Conservation (phyloP, 1,140 invertebrate species). For the Eufriesea mexicana region DNA sequence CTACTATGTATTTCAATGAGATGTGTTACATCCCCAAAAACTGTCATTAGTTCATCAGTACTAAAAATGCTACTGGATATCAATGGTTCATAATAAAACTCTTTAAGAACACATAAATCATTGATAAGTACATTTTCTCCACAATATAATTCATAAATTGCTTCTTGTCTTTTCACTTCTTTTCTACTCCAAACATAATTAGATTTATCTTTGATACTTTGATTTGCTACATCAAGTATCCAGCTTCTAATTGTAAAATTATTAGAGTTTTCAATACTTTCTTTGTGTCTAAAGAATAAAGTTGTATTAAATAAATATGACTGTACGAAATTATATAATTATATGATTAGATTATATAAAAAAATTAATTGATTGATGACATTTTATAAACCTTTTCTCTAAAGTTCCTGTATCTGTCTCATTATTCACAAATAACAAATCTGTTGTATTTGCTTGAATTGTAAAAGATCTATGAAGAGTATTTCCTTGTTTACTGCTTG, state of each 20-base stretch:
- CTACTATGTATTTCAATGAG: constrained; percentile 79
- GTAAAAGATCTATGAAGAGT: constrained; percentile 73
- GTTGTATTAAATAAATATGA: not conserved
- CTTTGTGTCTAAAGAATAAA: constrained; percentile 42
- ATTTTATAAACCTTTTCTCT: constrained; percentile 63
- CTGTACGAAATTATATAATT: not conserved
- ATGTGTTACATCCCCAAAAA: constrained; percentile 80
- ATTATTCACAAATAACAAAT: constrained; percentile 71
- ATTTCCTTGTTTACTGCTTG: constrained; percentile 65
- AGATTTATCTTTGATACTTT: constrained; percentile 50
- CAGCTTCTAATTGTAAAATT: constrained; percentile 74
- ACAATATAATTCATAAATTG: constrained; percentile 84
- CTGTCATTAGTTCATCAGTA: constrained; percentile 78
- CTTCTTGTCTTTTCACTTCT: constrained; percentile 77
- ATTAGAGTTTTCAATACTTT: constrained; percentile 56
- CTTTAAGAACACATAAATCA: constrained; percentile 81
- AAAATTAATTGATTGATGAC: not conserved
- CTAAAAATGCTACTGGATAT: constrained; percentile 80
- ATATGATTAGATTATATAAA: not conserved
- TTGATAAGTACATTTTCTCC: constrained; percentile 83
- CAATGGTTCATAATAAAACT: constrained; percentile 82
- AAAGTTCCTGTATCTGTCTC: constrained; percentile 60
- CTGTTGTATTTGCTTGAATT: constrained; percentile 60
- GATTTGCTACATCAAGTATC: constrained; percentile 73
- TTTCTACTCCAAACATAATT: constrained; percentile 62